Base-by-base conservation (phyloP, 2,797 vertebrate genomes). In the Aythya fuligula region DNA sequence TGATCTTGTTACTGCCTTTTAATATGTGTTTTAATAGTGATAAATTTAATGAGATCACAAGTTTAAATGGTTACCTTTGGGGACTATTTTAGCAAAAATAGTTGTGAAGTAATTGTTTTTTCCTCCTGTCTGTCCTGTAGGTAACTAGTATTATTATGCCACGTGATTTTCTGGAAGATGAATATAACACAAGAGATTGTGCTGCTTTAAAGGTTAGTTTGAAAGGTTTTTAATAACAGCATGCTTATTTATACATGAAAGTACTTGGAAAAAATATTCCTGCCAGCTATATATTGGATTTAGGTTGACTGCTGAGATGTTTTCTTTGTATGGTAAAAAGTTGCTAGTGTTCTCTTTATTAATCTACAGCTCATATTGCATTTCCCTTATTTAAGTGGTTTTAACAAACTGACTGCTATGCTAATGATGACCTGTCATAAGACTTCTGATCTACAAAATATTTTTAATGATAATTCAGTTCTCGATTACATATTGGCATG, bases 161-260 rank as follows among this genome's bases (percentile, higher is more conserved):
- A 24, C 89, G 96, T 0, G 98, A 98, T 43, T 99, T 99, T 94
- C 97, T 98, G 30, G 98, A 99, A 89, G 98, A 99, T 61, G 98
- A 99, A 45, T 98, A 98, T 28, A 98, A 99, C 90, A 97, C 97
- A 78, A 98, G 99, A 86, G 98, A 99, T 94, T 99, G 99, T 95
- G 95, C 98, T 93, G 99, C 99, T 45, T 98, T 99, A 94, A 99
- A 99, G 99, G 99, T 99, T 90, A 72, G 97, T 97, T 83, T 56
- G 25, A 70, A 70, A 61, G 36, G 8, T 34, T 45, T 92, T 84
- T 88, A 75, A 32, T 67, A 90, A 77, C 6, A 45, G 30, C 25
- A 15, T 75, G 13, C 19, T 3, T 79, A 7, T 25, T 85, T 93
- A 73, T 72, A 39, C 25, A 24, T 78, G 34, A 27, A 88, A 73